Percentiles rank a stretch among this genome's conserved stretches.
phyloP scores from a whole-genome alignment of 2,888 invertebrate genomes.

The Drosophila mercatorum region DNA sequence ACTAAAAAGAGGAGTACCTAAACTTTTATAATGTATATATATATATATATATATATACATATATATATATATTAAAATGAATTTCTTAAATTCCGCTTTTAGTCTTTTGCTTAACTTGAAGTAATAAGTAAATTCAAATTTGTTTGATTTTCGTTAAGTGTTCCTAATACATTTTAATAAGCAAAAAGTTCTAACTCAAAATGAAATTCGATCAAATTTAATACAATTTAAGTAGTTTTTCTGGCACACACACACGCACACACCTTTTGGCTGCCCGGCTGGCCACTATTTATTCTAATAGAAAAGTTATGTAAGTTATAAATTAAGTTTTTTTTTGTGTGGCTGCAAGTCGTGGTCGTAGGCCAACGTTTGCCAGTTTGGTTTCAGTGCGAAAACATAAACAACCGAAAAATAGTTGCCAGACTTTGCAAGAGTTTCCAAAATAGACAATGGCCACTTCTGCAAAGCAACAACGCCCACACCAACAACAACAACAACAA shows the following conservation, averaged over 20 bases:
- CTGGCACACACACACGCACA: neutral
- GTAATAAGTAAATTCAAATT: too few relatives aligned
- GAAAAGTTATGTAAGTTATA: constrained; percentile 1
- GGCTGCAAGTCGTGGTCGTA: constrained; percentile 37
- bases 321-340: constrained; percentile 27
- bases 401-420: constrained; percentile 41
- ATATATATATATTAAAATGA: too few relatives aligned
- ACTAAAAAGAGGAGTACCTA: too few relatives aligned
- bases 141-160: too few relatives aligned
- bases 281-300: constrained; percentile 5
- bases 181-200: too few relatives aligned
- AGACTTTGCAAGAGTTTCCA: constrained; percentile 62
- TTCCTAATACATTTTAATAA: too few relatives aligned
- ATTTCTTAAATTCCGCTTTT: too few relatives aligned
- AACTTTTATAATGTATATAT: too few relatives aligned
- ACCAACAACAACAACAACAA: constrained; percentile 20
- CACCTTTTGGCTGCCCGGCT: neutral
- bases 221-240: neutral
- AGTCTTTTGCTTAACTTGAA: too few relatives aligned
- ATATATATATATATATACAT: too few relatives aligned
- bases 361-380: constrained; percentile 37
- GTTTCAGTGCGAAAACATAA: constrained; percentile 48
- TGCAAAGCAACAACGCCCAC: constrained; percentile 51
- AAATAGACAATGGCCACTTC: constrained; percentile 67
- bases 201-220: neutral